These are phyloP conservation scores for Chelonia mydas DNA, from an alignment of 2,797 vertebrate genomes.

Conservation along the genomic window DNA sequence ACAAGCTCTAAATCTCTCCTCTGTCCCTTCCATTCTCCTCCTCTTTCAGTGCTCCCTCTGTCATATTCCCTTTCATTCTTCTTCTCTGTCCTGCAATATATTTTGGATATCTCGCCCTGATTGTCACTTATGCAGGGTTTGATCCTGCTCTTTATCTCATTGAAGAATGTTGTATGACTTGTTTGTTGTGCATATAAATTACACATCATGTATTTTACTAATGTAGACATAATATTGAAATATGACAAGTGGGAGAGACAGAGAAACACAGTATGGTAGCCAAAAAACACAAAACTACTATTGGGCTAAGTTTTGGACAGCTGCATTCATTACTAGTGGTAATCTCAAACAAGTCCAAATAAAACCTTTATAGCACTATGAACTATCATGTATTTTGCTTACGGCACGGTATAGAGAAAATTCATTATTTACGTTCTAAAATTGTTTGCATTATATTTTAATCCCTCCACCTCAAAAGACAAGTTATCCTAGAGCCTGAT, in stretches of 20 bases:
- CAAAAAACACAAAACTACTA: neutral
- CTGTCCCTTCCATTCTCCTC: neutral
- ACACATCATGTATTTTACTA: neutral
- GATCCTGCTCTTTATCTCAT: neutral
- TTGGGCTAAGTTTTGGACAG: neutral
- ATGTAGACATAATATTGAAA: neutral
- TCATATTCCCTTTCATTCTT: neutral
- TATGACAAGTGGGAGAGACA: neutral
- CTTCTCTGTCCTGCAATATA: neutral
- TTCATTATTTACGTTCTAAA: neutral
- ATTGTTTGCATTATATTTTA: neutral
- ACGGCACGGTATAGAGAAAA: neutral
- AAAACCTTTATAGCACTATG: neutral
- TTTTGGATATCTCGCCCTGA: neutral
- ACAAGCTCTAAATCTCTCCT: neutral
- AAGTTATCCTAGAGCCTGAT: neutral
- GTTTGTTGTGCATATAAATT: neutral
- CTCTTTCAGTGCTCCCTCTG: neutral
- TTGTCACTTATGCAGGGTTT: neutral
- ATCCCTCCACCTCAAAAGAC: neutral
- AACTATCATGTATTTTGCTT: neutral
- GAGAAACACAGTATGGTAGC: neutral
- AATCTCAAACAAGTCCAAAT: neutral
- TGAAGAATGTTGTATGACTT: neutral
- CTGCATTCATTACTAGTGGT: neutral